Conservation (phyloP, 2,797 vertebrate species). For the Platalea minor region DNA sequence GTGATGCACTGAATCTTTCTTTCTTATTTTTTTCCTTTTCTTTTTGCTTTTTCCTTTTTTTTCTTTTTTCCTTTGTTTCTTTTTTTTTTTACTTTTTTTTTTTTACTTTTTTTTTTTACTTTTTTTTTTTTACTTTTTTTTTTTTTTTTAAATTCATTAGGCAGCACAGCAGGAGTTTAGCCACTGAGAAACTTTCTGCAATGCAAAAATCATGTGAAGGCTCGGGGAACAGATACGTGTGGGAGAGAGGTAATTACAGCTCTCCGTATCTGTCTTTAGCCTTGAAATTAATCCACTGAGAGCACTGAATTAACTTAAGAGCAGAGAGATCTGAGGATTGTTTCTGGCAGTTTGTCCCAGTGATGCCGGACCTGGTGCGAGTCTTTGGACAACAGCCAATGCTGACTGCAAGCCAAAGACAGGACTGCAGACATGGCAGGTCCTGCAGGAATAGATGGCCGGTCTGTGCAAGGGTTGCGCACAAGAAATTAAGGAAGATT, state of each 20-base stretch:
- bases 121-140: fast-evolving
- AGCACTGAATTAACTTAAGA: conserved; percentile 38
- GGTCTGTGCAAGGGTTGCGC: background rate
- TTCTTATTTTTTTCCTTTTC: fast-evolving
- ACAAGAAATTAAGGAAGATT: background rate
- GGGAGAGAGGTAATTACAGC: conserved; percentile 50
- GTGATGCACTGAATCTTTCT: background rate
- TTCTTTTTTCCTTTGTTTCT: fast-evolving
- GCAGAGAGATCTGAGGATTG: conserved; percentile 28
- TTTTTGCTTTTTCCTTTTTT: fast-evolving
- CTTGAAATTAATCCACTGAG: conserved; percentile 39
- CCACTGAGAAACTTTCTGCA: background rate
- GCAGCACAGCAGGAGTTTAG: background rate
- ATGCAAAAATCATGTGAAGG: background rate
- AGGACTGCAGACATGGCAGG: background rate
- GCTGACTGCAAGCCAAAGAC: background rate
- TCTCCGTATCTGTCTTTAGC: conserved; percentile 19
- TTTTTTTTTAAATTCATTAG: background rate
- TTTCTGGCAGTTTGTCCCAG: conserved; percentile 19
- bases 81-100: too few relatives aligned
- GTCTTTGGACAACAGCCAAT: background rate
- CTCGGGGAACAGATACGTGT: background rate
- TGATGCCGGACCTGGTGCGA: background rate
- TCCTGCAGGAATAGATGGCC: background rate
- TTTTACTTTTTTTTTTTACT: fast-evolving